Evolutionary conservation across 2,797 vertebrate species (phyloP), one percentile per base, ranked within the genome.

Genomic region (Mormyrops attenuatus): DNA sequence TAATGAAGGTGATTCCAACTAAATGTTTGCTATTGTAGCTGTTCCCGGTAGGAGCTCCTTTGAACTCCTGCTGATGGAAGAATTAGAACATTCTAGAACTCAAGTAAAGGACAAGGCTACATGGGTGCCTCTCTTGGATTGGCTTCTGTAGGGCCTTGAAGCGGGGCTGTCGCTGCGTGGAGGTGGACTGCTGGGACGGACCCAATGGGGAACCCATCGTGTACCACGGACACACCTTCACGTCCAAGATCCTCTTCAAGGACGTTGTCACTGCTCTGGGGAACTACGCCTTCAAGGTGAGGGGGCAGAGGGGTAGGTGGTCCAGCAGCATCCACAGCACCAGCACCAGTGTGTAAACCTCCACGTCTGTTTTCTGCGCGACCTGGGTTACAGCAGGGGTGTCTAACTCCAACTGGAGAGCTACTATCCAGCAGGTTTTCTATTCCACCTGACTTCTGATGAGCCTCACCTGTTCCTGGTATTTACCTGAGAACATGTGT

Each of bases 141-240:
- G 87, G 55, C 63, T 49, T 9, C 34, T 8, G 0, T 57, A 98
- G 98, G 94, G 98, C 98, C 88, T 94, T 98, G 92, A 98, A 97
- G 93, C 94, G 96, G 88, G 97, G 98, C 85, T 98, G 98, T 87
- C 96, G 97, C 11, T 98, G 98, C 88, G 95, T 98, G 17, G 98
- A 99, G 92, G 96, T 99, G 92, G 98, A 99, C 94, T 97, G 97
- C 94, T 99, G 98, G 98, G 98, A 99, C 0, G 98, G 98, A 82
- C 93, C 95, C 0, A 97, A 95, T 0, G 98, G 97, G 73, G 98
- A 99, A 86, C 98, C 98, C 0, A 92, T 98, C 0, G 98, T 99
- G 89, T 99, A 99, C 91, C 98, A 99, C 0, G 98, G 98, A 89
- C 97, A 98, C 94, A 99, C 98, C 0, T 93, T 98, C 89, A 99